Evolutionary conservation across 1,140 invertebrate genomes (phyloP).

Genomic region (Eulimnadia texana): DNA sequence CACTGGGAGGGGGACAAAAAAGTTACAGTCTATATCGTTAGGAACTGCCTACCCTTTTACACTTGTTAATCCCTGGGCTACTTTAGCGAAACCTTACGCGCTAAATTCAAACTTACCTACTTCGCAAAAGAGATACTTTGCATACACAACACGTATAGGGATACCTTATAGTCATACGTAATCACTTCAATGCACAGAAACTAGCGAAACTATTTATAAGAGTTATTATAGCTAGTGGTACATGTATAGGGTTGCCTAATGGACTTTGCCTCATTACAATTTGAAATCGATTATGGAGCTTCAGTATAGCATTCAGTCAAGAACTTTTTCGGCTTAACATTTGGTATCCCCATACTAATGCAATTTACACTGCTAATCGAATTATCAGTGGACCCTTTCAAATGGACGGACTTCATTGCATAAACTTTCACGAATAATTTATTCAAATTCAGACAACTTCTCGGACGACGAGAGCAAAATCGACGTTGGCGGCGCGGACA

Average conservation of each 20-base stretch:
- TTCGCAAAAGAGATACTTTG: background rate
- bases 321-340: too few species aligned
- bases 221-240: background rate
- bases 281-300: too few species aligned
- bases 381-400: background rate
- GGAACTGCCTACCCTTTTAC: background rate
- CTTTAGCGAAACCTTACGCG: background rate
- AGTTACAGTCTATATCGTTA: background rate
- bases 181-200: background rate
- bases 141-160: background rate
- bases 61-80: background rate
- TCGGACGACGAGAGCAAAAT: slow-evolving; percentile 15
- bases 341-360: too few species aligned
- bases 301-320: too few species aligned
- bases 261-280: too few species aligned
- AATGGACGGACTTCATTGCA: background rate
- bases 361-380: background rate
- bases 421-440: background rate
- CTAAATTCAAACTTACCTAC: background rate
- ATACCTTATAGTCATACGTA: background rate
- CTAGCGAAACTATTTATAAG: background rate
- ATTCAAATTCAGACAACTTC: slow-evolving; percentile 1
- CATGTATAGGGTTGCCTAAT: too few species aligned
- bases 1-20: too few species aligned
- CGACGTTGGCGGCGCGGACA: slow-evolving; percentile 12